Evolutionary conservation across 1,140 invertebrate species (phyloP), one percentile per base, ranked within the genome.

Genomic region (Lasaia peninsularis): DNA sequence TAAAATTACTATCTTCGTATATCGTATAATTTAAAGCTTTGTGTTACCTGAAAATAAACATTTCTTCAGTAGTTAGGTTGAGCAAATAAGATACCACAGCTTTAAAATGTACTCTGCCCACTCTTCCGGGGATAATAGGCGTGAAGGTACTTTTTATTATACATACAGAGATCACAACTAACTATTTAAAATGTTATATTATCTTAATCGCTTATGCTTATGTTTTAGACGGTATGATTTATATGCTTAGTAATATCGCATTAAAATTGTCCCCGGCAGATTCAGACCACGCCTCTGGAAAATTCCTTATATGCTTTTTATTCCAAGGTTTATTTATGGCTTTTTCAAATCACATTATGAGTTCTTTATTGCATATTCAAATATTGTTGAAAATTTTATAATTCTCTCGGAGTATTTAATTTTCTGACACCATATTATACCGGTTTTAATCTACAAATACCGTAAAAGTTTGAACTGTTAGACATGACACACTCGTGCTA

Each of bases 261-360:
- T 72, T 75, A 72, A 75, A 75, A 75, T 70, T 72, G 73, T 72
- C 73, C 70, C 69, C 63, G 58, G 59, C 69, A 75, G 70, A 72
- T 62, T 60, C 59, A 68, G 56, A 55, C 69, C 63, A 67, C 72
- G 65, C 73, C 65, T 60, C 60, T 50, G 31, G 58, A 63, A 68
- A 71, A 67, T 65, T 63, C 60, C 57, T 60, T 65, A 68, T 62
- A 65, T 71, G 65, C 56, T 65, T 67, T 65, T 62, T 68, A 61
- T 63, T 67, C 49, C 32, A 55, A 57, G 57, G 62, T 62, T 51
- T 62, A 71, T 68, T 71, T 63, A 65, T 60, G 56, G 58, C 53
- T 52, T 54, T 68, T 68, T 68, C 56, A 31, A 51, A 51, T 51
- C 21, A 51, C 10, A 51, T 32, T 31, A 51, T 51, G 28, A 31